Base-by-base conservation (phyloP, 2,797 vertebrate species). In the Diplodus sargus region DNA sequence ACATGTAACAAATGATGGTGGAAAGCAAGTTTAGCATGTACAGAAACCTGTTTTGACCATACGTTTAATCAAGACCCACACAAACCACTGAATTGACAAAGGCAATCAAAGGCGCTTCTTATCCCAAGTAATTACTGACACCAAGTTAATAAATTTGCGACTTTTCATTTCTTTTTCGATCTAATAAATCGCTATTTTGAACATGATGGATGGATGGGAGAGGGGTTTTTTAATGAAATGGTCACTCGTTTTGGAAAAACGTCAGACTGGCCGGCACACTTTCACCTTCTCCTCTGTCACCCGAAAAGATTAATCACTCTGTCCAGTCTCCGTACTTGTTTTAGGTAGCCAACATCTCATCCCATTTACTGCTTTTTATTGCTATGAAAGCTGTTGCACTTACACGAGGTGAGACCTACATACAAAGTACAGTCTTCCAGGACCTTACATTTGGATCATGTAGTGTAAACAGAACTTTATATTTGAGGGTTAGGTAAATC, bases 121-220 rank as follows among this genome's bases (percentile, higher is more conserved):
- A 68, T 56, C 72, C 22, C 49, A 49, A 51, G 1, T 64, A 60
- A 60, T 54, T 39, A 43, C 67, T 30, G 56, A 49, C 43, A 69
- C 28, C 8, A 18, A 64, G 25, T 43, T 64, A 28, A 70, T 81
- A 53, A 70, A 71, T 79, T 52, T 57, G 34, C 5, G 0, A 7
- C 15, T 67, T 12, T 64, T 78, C 47, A 75, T 83, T 82, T 66
- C 6, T 54, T 61, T 63, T 80, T 80, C 16, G 39, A 30, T 76
- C 53, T 62, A 34, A 78, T 25, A 66, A 18, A 75, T 75, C 73
- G 53, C 60, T 34, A 13, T 83, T 83, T 70, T 75, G 59, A 73
- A 49, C 48, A 83, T 76, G 75, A 83, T 78, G 60, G 48, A 85
- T 78, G 51, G 22, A 72, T 25, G 3, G 47, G 18, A 49, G 15